Evolutionary conservation across 2,113 vertebrate genomes (phyloP).

Genomic region (Crypturellus undulatus): DNA sequence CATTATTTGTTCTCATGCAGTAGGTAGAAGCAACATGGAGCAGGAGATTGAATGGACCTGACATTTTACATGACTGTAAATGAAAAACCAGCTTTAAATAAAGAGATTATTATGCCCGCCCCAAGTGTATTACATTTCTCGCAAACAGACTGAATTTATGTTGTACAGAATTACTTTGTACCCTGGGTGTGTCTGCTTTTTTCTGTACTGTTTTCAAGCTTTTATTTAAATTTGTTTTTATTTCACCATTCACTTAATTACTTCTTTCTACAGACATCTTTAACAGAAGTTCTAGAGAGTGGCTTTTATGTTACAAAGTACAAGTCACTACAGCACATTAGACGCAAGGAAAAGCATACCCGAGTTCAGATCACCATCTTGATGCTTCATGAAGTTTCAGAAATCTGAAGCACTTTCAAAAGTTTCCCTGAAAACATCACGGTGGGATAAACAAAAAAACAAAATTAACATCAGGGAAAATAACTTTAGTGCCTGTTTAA

Average conservation of each 20-base stretch:
- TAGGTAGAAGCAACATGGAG: slow-evolving; percentile 20
- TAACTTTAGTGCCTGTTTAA: neutral
- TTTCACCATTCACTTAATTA: slow-evolving; percentile 41
- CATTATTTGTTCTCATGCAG: slow-evolving; percentile 61
- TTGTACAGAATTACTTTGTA: slow-evolving; percentile 45
- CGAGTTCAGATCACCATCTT: too few relatives aligned
- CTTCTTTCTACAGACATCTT: slow-evolving; percentile 19
- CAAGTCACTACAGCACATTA: neutral
- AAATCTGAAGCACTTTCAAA: neutral
- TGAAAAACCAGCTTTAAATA: slow-evolving; percentile 61
- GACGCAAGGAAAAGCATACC: neutral
- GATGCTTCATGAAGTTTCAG: neutral
- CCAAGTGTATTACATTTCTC: slow-evolving; percentile 42
- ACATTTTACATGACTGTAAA: slow-evolving; percentile 54
- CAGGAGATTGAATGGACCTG: slow-evolving; percentile 18
- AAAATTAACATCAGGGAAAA: neutral
- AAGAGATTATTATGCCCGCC: slow-evolving; percentile 51
- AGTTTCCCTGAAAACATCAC: neutral
- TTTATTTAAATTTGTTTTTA: slow-evolving; percentile 56
- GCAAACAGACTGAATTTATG: slow-evolving; percentile 36
- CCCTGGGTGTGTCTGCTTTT: slow-evolving; percentile 20
- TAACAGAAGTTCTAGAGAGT: neutral
- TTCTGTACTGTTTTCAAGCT: slow-evolving; percentile 54
- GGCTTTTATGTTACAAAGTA: neutral
- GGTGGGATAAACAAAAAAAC: neutral